These are phyloP conservation scores for Pseudeuparius sepicola DNA, from an alignment of 2,888 invertebrate genomes.

Conservation along the genomic window DNA sequence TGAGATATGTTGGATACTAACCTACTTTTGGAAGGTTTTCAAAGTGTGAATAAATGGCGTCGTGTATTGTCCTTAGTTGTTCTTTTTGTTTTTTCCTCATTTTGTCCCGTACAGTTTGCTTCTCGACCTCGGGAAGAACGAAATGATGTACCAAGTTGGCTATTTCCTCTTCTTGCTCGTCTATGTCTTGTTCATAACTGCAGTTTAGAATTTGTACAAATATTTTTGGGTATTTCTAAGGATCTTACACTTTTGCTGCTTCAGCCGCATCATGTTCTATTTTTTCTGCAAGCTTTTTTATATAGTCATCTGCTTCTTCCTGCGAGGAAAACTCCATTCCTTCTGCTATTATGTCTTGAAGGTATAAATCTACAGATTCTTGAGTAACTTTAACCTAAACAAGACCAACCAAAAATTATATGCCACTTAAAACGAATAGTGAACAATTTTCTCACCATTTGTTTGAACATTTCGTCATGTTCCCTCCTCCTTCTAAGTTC, in stretches of 20 bases:
- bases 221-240: too few species aligned
- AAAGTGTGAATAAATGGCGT: slow-evolving; percentile 31
- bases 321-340: slow-evolving; percentile 49
- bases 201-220: too few species aligned
- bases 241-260: slow-evolving; percentile 13
- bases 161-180: slow-evolving; percentile 41
- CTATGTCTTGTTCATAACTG: too few species aligned
- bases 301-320: slow-evolving; percentile 44
- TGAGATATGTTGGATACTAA: slow-evolving; percentile 15
- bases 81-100: slow-evolving; percentile 35
- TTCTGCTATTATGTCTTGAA: slow-evolving; percentile 52
- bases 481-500: slow-evolving; percentile 62
- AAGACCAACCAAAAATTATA: too few species aligned
- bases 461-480: slow-evolving; percentile 72
- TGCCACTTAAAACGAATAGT: too few species aligned
- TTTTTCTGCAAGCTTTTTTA: slow-evolving; percentile 44
- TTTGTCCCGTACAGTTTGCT: slow-evolving; percentile 35
- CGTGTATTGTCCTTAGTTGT: slow-evolving; percentile 38
- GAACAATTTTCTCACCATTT: slow-evolving; percentile 29
- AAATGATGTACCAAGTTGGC: slow-evolving; percentile 51
- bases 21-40: slow-evolving; percentile 23
- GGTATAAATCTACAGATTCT: slow-evolving; percentile 50
- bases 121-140: slow-evolving; percentile 46
- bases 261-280: slow-evolving; percentile 46
- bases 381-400: slow-evolving; percentile 45